Percentiles rank a stretch among this genome's conserved stretches.
Evolutionary conservation across 2,888 invertebrate species (phyloP).

Genomic region (Drosophila subsilvestris): DNA sequence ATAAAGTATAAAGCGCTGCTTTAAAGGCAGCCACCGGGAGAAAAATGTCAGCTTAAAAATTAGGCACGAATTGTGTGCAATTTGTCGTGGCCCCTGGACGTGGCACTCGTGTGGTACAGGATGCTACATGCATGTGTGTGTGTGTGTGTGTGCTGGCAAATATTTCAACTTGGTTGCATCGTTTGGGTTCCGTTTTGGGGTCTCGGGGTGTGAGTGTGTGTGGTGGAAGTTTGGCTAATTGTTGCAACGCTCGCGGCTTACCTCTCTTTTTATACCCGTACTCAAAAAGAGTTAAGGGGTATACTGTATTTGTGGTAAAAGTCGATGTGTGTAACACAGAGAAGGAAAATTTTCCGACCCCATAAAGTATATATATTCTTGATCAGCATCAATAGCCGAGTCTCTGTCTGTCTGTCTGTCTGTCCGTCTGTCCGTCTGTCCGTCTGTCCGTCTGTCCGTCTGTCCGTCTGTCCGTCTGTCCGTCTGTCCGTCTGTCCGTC

Average conservation of each 20-base stretch:
- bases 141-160: slow-evolving; percentile 39
- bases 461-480: no score
- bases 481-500: no score
- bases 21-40: slow-evolving; percentile 27
- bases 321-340: no score
- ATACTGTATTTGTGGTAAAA: no score
- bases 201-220: not conserved
- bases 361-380: no score
- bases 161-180: slow-evolving; percentile 44
- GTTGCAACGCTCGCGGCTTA: slow-evolving; percentile 65
- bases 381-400: no score
- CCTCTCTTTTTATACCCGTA: slow-evolving; percentile 48
- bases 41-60: slow-evolving; percentile 66
- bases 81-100: slow-evolving; percentile 62
- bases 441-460: no score
- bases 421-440: no score
- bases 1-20: not conserved
- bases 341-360: no score
- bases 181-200: slow-evolving; percentile 25
- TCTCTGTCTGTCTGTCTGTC: no score
- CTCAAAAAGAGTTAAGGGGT: no score
- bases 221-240: slow-evolving; percentile 58
- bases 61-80: slow-evolving; percentile 70
- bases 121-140: slow-evolving; percentile 25
- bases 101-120: slow-evolving; percentile 15